Evolutionary conservation across 1,140 invertebrate genomes (phyloP), one percentile per base, ranked within the genome.

Genomic region (Trachelipus rathkii): DNA sequence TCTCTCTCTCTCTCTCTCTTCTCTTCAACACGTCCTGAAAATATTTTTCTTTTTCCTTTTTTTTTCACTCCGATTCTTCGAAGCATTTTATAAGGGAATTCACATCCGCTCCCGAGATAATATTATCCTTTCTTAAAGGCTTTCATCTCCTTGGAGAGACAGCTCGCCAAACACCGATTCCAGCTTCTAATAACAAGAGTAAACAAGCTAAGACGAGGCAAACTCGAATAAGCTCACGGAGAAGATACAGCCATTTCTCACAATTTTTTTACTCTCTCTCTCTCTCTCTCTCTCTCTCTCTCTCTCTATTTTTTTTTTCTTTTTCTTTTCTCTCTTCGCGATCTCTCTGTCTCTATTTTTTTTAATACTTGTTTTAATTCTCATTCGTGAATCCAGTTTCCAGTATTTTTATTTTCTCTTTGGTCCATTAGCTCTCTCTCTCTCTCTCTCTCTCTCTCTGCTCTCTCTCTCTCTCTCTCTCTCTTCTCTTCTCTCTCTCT

Each of bases 41-140:
- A 60, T 15, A 60, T 19, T 60, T 19, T 19, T 8, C 8, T 19
- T 19, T 19, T 19, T 3, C 8, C 1, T 60, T 60, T 19, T 19
- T 60, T 19, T 60, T 60, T 19, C 50, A 60, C 11, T 60, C 50
- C n/a, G n/a, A 13, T 60, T 60, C 11, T 13, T 19, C n/a, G n/a
- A 8, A 60, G 50, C 50, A 60, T n/a, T 60, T 60, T 60, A 60
- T 60, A 60, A 60, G 19, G 50, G 50, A 60, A n/a, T n/a, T 60
- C 50, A 60, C 50, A 60, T 60, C 50, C 50, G 50, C 50, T 13
- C 50, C 50, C 19, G 33, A 15, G 11, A 60, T 60, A 60, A 60
- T 60, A 60, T n/a, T 60, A 60, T 60, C 50, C 50, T 60, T 60
- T 60, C 50, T n/a, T 15, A 60, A 60, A 19, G 50, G 50, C 50